These are phyloP conservation scores for Malurus melanocephalus DNA, from an alignment of 2,113 vertebrate species.

Conservation along the genomic window DNA sequence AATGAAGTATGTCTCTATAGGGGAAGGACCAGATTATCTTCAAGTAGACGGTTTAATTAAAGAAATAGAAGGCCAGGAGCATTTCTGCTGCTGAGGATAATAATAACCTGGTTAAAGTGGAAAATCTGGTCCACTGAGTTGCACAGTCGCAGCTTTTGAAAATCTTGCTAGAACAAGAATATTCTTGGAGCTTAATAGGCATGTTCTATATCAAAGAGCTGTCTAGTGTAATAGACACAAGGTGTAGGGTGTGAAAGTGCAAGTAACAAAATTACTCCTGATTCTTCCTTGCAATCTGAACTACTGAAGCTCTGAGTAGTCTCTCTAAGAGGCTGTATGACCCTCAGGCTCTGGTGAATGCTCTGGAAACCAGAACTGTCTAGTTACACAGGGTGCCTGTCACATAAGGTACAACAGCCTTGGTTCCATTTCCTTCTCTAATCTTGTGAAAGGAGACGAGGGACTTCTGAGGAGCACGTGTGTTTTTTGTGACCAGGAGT, in stretches of 20 bases:
- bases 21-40: background rate
- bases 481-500: background rate
- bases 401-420: rapidly evolving
- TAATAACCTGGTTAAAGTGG: background rate
- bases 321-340: background rate
- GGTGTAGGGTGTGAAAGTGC: background rate
- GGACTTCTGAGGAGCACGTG: background rate
- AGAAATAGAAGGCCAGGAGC: background rate
- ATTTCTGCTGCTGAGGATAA: background rate
- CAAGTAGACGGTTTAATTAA: background rate
- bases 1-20: rapidly evolving
- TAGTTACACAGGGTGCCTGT: background rate
- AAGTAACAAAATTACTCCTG: background rate
- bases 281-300: too few species aligned
- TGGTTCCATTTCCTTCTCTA: background rate
- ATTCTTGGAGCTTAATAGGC: background rate
- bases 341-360: background rate
- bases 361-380: background rate
- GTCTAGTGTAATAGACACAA: background rate
- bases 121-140: background rate
- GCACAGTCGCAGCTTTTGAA: background rate
- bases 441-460: background rate
- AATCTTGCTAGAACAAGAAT: background rate
- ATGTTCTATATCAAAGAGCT: background rate
- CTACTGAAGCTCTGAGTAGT: background rate